These are phyloP conservation scores for Nasonovia ribisnigri DNA, from an alignment of 2,888 invertebrate genomes.

Conservation along the genomic window DNA sequence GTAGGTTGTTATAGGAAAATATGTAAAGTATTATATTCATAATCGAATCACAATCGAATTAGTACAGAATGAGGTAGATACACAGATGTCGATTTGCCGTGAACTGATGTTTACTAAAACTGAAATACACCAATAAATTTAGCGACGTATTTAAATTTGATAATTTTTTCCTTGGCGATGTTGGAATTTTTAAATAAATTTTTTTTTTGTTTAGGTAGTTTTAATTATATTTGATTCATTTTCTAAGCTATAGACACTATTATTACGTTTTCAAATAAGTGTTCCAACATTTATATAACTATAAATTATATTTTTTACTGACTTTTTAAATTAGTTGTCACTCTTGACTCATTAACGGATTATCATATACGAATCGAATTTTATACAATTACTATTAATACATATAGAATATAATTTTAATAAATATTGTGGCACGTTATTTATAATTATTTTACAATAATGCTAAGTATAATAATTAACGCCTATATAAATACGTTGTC, in stretches of 20 bases:
- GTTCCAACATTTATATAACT: neutral
- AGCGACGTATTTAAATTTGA: neutral
- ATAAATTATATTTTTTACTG: neutral
- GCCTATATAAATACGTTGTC: neutral
- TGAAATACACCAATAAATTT: neutral
- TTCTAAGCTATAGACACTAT: neutral
- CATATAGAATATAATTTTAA: neutral
- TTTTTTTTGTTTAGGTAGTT: neutral
- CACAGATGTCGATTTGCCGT: neutral
- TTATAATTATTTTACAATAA: neutral
- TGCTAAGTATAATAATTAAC: neutral
- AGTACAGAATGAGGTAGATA: neutral
- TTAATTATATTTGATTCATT: neutral
- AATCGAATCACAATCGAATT: neutral
- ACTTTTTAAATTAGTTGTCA: neutral
- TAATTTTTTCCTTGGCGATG: neutral
- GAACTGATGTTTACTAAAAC: neutral
- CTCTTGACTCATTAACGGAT: neutral
- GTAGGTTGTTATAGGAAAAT: neutral
- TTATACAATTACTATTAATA: neutral
- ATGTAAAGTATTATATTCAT: neutral
- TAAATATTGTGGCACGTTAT: neutral
- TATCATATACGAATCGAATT: neutral
- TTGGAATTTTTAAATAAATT: neutral
- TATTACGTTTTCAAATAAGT: neutral